Conservation (phyloP, 2,113 vertebrate species). For the Myanophis thanlyinensis region DNA sequence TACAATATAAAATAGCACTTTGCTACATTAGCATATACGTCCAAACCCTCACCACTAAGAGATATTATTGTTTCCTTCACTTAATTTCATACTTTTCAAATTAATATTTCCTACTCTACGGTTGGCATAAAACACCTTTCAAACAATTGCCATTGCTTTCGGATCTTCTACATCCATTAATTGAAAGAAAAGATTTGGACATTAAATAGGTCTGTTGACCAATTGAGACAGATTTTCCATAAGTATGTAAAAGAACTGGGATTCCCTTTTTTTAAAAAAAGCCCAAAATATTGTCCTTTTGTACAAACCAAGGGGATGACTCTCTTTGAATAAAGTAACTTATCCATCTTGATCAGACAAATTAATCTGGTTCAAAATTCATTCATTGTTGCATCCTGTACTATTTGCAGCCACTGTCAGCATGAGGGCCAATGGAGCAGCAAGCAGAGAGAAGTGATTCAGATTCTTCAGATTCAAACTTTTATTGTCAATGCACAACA, state of each 20-base stretch:
- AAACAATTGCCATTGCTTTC: constrained; percentile 37
- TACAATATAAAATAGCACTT: constrained; percentile 58
- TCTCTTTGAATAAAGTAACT: background rate
- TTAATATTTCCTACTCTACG: constrained; percentile 44
- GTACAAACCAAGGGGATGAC: constrained; percentile 29
- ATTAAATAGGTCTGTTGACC: constrained; percentile 37
- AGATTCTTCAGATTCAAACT: too few relatives aligned
- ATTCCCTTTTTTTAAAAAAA: constrained; percentile 18
- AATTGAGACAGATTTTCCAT: constrained; percentile 44
- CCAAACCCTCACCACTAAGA: constrained; percentile 23
- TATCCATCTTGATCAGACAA: background rate
- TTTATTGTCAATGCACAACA: too few relatives aligned
- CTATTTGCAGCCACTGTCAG: background rate
- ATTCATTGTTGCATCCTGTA: background rate
- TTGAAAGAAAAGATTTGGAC: constrained; percentile 10
- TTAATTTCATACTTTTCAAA: constrained; percentile 50
- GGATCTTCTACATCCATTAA: constrained; percentile 19
- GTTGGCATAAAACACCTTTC: constrained; percentile 35
- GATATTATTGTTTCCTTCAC: constrained; percentile 38
- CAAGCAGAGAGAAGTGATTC: background rate
- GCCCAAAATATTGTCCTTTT: constrained; percentile 18
- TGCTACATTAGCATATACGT: constrained; percentile 41
- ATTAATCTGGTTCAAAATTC: background rate
- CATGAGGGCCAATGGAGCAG: background rate
- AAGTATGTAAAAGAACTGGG: constrained; percentile 27